These are phyloP conservation scores for Corapipo altera DNA, from an alignment of 2,113 vertebrate species.

Conservation along the genomic window DNA sequence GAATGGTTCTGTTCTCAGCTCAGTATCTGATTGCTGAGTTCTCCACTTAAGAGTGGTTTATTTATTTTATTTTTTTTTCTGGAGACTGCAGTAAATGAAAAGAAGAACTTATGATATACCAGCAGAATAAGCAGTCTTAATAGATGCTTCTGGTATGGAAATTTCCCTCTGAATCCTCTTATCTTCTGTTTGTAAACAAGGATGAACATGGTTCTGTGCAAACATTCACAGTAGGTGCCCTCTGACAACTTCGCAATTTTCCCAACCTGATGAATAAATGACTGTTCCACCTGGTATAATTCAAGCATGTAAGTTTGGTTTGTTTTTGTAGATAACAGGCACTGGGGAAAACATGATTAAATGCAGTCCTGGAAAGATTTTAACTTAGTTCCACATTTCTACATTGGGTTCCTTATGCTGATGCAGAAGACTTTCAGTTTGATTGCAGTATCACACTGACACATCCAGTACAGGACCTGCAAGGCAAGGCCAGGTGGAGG, in stretches of 20 bases:
- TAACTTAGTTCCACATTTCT: background rate
- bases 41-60: background rate
- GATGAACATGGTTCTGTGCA: background rate
- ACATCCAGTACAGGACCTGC: background rate
- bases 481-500: background rate
- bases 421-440: background rate
- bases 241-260: conserved; percentile 45
- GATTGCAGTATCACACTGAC: background rate
- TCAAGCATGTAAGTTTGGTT: conserved; percentile 18
- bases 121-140: conserved; percentile 45
- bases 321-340: conserved; percentile 19
- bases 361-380: background rate
- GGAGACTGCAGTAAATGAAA: background rate
- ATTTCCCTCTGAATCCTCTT: conserved; percentile 35
- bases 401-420: background rate
- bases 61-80: background rate
- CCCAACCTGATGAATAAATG: conserved; percentile 46
- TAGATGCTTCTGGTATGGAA: conserved; percentile 40
- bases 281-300: conserved; percentile 30
- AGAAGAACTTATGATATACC: background rate
- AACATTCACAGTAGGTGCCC: conserved; percentile 42
- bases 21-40: conserved; percentile 44
- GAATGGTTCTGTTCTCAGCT: conserved; percentile 1
- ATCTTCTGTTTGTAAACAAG: conserved; percentile 43
- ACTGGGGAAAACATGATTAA: conserved; percentile 4